Evolutionary conservation across 2,888 invertebrate species (phyloP), one percentile per base, ranked within the genome.

Genomic region (Drosophila falleni): DNA sequence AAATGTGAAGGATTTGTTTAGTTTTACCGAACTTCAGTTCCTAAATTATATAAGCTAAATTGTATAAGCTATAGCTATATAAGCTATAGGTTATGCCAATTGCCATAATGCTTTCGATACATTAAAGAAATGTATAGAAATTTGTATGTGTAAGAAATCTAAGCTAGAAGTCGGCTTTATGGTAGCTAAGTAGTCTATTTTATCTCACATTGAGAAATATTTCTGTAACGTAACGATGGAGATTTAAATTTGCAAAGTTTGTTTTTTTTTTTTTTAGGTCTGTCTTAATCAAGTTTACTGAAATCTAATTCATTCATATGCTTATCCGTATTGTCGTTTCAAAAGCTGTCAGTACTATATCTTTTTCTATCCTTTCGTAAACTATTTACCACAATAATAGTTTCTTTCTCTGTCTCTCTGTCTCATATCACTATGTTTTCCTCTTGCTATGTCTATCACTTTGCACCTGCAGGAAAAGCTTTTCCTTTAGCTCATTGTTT

Each of bases 391-490:
- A 51, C 51, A 26, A 37, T 37, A 37, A 37, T 5, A 37, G 51
- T 15, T 6, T 8, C 16, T 11, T 4, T 29, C 11, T 29, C 39
- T 39, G 5, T 29, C 23, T 33, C 19, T 37, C n/a, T n/a, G n/a
- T n/a, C n/a, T 10, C 11, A 15, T 51, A n/a, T 23, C 4, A 35
- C n/a, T 33, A 11, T 47, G 8, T 29, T 9, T 15, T 15, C 15
- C 33, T 37, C 37, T 15, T 5, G 33, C 5, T 39, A 11, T 16
- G 26, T 31, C 5, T 13, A 8, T 39, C 11, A n/a, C 1, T 47
- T 31, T 54, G n/a, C 39, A 61, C 55, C 71, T 75, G 67, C 44
- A 53, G 75, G 49, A 71, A 71, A 65, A 51, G 64, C 41, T 35
- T 55, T 73, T 64, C 13, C 44, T 19, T 37, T 37, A 0, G 46